Conservation (phyloP, 1,140 invertebrate genomes). For the Pseudomyrmex gracilis region DNA sequence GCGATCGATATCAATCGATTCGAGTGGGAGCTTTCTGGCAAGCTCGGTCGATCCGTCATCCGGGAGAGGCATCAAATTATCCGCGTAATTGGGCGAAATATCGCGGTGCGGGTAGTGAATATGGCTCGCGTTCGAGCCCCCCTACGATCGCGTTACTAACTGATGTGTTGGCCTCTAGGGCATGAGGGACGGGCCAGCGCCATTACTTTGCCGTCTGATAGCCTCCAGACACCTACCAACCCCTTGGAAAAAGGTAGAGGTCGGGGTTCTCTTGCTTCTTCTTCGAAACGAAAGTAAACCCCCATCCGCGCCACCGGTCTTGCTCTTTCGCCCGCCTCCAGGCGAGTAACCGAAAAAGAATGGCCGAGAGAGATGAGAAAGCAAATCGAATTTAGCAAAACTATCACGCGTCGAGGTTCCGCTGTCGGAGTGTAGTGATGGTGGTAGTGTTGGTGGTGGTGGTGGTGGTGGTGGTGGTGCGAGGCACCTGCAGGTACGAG, state of each 20-base stretch:
- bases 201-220: conserved; percentile 73
- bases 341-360: conserved; percentile 42
- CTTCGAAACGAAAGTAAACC: neutral
- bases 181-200: conserved; percentile 63
- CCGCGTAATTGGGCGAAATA: conserved; percentile 76
- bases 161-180: conserved; percentile 76
- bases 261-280: conserved; percentile 52
- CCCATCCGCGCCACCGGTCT: conserved; percentile 6
- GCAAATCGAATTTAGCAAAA: conserved; percentile 78
- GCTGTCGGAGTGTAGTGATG: neutral
- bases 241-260: conserved; percentile 45
- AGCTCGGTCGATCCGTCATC: conserved; percentile 52
- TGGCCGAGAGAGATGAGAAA: conserved; percentile 65
- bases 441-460: neutral
- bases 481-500: conserved; percentile 56
- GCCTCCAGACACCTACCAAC: conserved; percentile 70
- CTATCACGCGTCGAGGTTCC: conserved; percentile 60
- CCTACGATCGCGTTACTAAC: conserved; percentile 69
- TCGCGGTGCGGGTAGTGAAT: conserved; percentile 50
- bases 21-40: neutral
- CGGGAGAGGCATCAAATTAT: conserved; percentile 68
- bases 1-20: conserved; percentile 58
- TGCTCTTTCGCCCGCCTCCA: neutral
- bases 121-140: conserved; percentile 53
- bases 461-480: conserved; percentile 20